Base-by-base conservation (phyloP, 1,140 invertebrate genomes). In the Drosophila saltans region DNA sequence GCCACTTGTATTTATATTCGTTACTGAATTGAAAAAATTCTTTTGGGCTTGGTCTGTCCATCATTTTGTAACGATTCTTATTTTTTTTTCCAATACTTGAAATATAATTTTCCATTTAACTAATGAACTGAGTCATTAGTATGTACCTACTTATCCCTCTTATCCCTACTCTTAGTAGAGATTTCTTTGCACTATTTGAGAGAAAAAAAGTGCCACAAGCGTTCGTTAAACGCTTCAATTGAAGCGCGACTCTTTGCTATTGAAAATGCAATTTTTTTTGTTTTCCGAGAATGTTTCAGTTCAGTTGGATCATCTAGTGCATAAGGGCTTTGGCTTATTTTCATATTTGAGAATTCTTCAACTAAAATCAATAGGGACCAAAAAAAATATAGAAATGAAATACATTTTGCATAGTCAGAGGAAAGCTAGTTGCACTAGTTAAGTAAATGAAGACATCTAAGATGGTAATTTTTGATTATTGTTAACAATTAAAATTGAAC, bases 181-280 rank as follows among this genome's bases (percentile, higher is more conserved):
- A 30, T 41, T 45, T 16, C 21, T 40, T 62, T 45, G 45, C 21
- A n/a, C 36, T 2, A 28, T 16, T 36, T 36, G 48, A 61, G 36
- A 21, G 43, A 30, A 57, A 10, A 39, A 41, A 28, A n/a, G 33
- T 16, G 40, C 11, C 41, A 1, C 36, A 30, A 62, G 10, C 48
- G 57, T 60, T 64, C 56, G 39, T 58, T 65, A 28, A 78, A 68
- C 68, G 80, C 79, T 70, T 56, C 80, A 82, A 67, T 78, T 82
- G 64, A 66, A 74, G 80, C 75, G 67, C 60, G 78, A 66, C 74
- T 21, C 45, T 48, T 21, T 58, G 72, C 36, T 56, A 58, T 57
- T 69, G 69, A 59, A 79, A 68, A 82, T 79, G 57, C 21, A 58
- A 83, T 69, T 83, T 83, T 83, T 16, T 16, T 16, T 0, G 16